Evolutionary conservation across 2,888 invertebrate species (phyloP), one percentile per base, ranked within the genome.

Genomic region (Hofmannophila pseudospretella): DNA sequence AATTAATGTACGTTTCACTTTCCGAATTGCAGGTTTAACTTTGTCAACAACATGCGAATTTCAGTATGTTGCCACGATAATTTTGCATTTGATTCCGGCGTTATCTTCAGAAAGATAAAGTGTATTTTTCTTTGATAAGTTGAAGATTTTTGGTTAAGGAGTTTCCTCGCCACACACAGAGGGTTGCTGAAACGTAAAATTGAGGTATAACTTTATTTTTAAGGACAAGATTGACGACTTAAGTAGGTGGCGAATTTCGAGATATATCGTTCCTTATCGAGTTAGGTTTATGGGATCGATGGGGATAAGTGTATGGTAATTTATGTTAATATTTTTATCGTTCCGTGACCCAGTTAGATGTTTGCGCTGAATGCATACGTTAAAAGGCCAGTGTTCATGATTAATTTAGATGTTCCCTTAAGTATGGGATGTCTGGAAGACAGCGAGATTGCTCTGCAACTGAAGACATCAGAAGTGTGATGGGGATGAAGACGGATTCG

Each of bases 151-250:
- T 42, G 28, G 34, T 43, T 57, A 50, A 49, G 56, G 60, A 59
- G 64, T 72, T 75, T 74, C 67, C 58, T 45, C 65, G 66, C 69
- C 73, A 80, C 69, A 80, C 70, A 35, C 67, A 58, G 63, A 60
- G 70, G 69, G 65, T 68, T 70, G 72, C 47, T 58, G 79, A 68
- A 68, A 77, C 71, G 84, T 74, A 79, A 84, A 85, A 84, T 85
- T 82, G 78, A 56, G 70, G 64, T 70, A 75, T 85, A 81, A 84
- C 80, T 82, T 82, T 78, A 82, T 82, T 85, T 80, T 75, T 64
- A 57, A 64, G 64, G 62, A 65, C 55, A 75, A 77, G 81, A 81
- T 84, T 82, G 82, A 84, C 74, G 76, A 67, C 58, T 72, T 72
- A 63, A 74, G 66, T 64, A 65, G 67, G 59, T 63, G 64, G 5